phyloP scores from a whole-genome alignment of 2,113 vertebrate genomes.

The Oreochromis aureus region DNA sequence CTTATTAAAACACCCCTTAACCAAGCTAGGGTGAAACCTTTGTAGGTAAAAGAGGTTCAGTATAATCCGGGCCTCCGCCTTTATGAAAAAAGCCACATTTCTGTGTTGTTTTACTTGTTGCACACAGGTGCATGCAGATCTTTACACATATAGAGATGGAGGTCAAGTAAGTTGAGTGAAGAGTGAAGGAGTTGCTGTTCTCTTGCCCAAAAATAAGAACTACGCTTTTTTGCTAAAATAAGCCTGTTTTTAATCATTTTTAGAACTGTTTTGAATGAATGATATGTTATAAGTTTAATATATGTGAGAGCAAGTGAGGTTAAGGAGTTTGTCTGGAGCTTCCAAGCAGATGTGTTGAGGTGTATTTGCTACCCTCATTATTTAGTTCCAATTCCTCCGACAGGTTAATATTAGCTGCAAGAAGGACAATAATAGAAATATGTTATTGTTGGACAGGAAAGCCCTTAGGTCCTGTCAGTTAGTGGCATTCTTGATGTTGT shows the following conservation, averaged over 20 bases:
- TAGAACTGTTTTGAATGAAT: background rate
- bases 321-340: background rate
- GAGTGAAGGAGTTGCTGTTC: background rate
- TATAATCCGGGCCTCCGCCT: background rate
- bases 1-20: background rate
- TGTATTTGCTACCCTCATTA: conserved; percentile 69
- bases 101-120: background rate
- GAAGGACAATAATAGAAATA: conserved; percentile 74
- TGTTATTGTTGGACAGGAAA: conserved; percentile 67
- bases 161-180: background rate
- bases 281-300: background rate
- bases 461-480: conserved; percentile 75
- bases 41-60: background rate
- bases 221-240: background rate
- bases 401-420: conserved; percentile 78
- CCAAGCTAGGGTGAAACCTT: fast-evolving
- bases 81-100: background rate
- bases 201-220: background rate
- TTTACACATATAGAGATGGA: background rate
- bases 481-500: conserved; percentile 36
- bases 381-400: conserved; percentile 65
- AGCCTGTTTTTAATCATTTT: background rate
- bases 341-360: conserved; percentile 69
- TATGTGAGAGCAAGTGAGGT: background rate
- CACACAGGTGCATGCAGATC: background rate